Evolutionary conservation across 2,797 vertebrate genomes (phyloP), one percentile per base, ranked within the genome.

Genomic region (Lutjanus argentimaculatus): DNA sequence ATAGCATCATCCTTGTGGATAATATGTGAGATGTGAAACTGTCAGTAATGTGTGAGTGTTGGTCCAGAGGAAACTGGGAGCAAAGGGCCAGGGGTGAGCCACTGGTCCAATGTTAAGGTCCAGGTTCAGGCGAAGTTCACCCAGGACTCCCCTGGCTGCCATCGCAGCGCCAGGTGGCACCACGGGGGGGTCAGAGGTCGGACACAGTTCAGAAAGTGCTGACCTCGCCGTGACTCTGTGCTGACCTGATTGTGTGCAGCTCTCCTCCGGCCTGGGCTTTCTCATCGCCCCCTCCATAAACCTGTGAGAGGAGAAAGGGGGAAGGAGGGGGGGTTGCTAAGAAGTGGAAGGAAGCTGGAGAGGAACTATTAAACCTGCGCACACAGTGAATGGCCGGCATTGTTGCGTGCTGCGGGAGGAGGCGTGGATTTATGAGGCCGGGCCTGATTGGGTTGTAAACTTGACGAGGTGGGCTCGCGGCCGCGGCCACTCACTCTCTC

Each of bases 121-220:
- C 96, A 97, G 97, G 97, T 97, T 98, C 97, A 98, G 95, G 93
- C 94, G 92, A 97, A 98, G 97, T 97, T 98, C 96, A 97, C 93
- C 93, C 95, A 75, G 95, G 90, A 76, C 76, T 82, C 82, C 88
- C 61, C 73, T 70, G 88, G 85, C 86, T 88, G 80, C 88, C 65
- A 84, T 87, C 72, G 72, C 72, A 84, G 84, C n/a, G 58, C 92
- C 96, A 97, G 97, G 96, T 95, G 96, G 95, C 96, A 95, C 85
- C 80, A 52, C 22, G 73, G 83, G 85, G 66, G 84, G 91, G 94
- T 92, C 94, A 95, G 80, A 95, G 97, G 97, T 98, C 95, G 89
- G 66, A 84, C 94, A 91, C 91, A 97, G 97, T 97, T 98, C 97
- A 97, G 88, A 94, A 95, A 85, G 90, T 79, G 88, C 93, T 94